These are phyloP conservation scores for Peromyscus maniculatus DNA, from an alignment of 2,113 vertebrate species.

Conservation along the genomic window DNA sequence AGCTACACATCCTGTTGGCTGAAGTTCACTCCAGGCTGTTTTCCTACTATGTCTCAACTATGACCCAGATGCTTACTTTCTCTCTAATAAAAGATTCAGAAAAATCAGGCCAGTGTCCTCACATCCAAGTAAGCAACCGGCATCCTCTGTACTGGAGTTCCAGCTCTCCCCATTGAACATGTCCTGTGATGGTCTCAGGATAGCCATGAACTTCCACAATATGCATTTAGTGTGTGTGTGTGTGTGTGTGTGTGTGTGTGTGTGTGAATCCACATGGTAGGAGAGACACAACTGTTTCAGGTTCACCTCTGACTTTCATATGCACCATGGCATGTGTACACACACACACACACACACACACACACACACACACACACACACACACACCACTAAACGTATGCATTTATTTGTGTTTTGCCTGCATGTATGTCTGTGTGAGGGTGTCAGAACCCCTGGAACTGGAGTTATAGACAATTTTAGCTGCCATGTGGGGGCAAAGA, in stretches of 20 bases:
- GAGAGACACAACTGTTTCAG: background rate
- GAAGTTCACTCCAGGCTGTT: background rate
- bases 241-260: background rate
- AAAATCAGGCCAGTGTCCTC: conserved; percentile 2
- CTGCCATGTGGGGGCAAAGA: too few relatives aligned
- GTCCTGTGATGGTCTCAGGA: background rate
- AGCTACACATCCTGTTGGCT: conserved; percentile 3
- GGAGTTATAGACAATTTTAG: too few relatives aligned
- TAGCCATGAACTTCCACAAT: background rate
- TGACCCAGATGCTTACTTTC: conserved; percentile 39
- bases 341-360: background rate
- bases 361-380: background rate
- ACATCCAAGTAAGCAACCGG: background rate
- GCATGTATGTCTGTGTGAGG: too few relatives aligned
- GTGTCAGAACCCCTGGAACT: too few relatives aligned
- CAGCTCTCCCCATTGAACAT: background rate
- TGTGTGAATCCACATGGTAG: background rate
- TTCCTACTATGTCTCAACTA: background rate
- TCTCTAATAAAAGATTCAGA: conserved; percentile 43
- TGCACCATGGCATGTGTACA: background rate
- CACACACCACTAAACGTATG: too few relatives aligned
- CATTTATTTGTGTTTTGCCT: too few relatives aligned
- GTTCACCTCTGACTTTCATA: background rate
- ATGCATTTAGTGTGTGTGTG: background rate
- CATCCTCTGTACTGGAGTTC: background rate